Base-by-base conservation (phyloP, 2,113 vertebrate genomes). In the Oryctolagus cuniculus region DNA sequence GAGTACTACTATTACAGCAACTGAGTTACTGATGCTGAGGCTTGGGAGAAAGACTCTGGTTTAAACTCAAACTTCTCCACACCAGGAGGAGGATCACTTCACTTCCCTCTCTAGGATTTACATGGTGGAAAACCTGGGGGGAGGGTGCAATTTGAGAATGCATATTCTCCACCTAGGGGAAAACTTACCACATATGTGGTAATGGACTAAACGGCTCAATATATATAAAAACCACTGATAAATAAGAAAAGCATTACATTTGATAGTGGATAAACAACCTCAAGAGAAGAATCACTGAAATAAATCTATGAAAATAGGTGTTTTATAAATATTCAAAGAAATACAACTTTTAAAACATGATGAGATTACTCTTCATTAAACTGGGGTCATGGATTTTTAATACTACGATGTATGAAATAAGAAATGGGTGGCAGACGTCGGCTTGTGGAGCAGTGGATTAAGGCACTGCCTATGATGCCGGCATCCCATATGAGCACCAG, bases 221-320 rank as follows among this genome's bases (percentile, higher is more conserved):
- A 67, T 38, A 67, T 38, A 85, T 15, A 91, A 25, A 88, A 69
- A 67, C 3, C 29, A 7, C 25, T 87, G 58, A 82, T 38, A 64
- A 89, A 63, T n/a, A 82, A 93, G 70, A 89, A 81, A 95, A 95
- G 25, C 6, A 36, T 55, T 51, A 69, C 10, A 73, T 81, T 34
- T 78, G n/a, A 58, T 7, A 73, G 70, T 16, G 29, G 44, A 21
- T 36, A 79, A 83, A 61, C 34, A 38, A 67, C 24, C 87, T 77
- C 49, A 53, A 80, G 69, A 81, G 58, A 64, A 75, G 13, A 87
- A 13, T 67, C 69, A 78, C 21, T 86, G 19, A 88, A 92, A 49
- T 73, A 90, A 66, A 89, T 19, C 49, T 64, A 49, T 38, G 31
- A 87, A 90, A 83, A 49, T 34, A 70, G 12, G 1, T n/a, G 10